phyloP scores from a whole-genome alignment of 92 coral and sea anemone genomes.

The Porites lobata region DNA sequence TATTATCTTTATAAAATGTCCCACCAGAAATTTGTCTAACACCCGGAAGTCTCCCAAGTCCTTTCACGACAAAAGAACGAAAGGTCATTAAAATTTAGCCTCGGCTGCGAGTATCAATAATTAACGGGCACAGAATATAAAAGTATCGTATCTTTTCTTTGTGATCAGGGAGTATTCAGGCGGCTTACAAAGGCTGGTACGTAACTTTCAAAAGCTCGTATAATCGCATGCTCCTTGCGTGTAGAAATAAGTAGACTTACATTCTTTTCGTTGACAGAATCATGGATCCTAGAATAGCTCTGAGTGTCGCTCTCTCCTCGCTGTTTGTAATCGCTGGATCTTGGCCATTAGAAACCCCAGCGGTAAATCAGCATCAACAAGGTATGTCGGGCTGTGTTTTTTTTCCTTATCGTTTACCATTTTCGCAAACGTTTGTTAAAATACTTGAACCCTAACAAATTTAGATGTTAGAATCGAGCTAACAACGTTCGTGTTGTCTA shows the following conservation, averaged over 20 bases:
- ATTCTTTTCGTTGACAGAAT: constrained; percentile 8
- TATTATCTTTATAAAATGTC: neutral
- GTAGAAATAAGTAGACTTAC: neutral
- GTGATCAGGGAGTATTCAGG: constrained; percentile 5
- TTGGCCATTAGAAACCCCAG: constrained; percentile 31
- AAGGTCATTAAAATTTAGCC: constrained; percentile 42
- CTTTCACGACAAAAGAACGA: constrained; percentile 39
- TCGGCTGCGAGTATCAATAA: constrained; percentile 36
- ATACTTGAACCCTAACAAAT: neutral
- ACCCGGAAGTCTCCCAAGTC: constrained; percentile 19
- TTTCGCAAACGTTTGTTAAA: neutral
- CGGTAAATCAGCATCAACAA: constrained; percentile 5
- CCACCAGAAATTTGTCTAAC: constrained; percentile 37
- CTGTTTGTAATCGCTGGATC: constrained; percentile 25
- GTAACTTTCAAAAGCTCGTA: neutral
- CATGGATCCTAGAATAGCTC: constrained; percentile 31
- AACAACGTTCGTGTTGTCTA: neutral
- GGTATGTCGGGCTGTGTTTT: neutral
- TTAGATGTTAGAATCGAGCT: neutral
- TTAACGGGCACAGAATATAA: constrained; percentile 31
- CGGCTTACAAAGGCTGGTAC: constrained; percentile 19
- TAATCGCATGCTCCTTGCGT: neutral
- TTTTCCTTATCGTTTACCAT: neutral
- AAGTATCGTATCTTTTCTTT: constrained; percentile 26
- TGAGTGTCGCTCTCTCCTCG: constrained; percentile 15